phyloP scores from a whole-genome alignment of 92 coral and sea anemone species.

The Umimayanthus kanabou region DNA sequence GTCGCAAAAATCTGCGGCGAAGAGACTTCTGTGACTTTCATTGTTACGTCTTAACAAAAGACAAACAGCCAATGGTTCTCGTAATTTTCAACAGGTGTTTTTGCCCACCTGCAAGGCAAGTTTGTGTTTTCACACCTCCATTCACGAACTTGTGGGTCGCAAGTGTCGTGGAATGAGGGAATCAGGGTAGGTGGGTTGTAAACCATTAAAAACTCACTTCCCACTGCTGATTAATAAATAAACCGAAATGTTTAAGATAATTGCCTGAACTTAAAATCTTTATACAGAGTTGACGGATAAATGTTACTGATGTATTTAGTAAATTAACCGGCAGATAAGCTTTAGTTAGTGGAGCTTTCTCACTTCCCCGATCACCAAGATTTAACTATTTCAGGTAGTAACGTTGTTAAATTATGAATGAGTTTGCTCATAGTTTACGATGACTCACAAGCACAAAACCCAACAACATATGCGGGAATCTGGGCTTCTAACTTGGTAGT shows the following conservation, averaged over 20 bases:
- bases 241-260: too few species aligned
- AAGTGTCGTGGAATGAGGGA: neutral
- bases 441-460: neutral
- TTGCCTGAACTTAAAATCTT: neutral
- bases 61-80: neutral
- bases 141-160: neutral
- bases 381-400: neutral
- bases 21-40: neutral
- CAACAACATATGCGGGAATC: neutral
- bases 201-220: neutral
- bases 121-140: neutral
- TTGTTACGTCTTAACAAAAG: neutral
- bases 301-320: neutral
- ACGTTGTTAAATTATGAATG: neutral
- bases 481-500: neutral
- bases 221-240: neutral
- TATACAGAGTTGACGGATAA: neutral
- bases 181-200: neutral
- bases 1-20: neutral
- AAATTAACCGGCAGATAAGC: neutral
- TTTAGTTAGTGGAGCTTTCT: neutral
- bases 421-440: neutral
- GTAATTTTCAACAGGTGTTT: neutral
- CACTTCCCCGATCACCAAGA: neutral
- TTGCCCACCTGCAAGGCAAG: neutral